Percentiles rank a stretch among this genome's conserved stretches.
Conservation (phyloP, 2,888 invertebrate genomes). For the Resseliella maxima region DNA sequence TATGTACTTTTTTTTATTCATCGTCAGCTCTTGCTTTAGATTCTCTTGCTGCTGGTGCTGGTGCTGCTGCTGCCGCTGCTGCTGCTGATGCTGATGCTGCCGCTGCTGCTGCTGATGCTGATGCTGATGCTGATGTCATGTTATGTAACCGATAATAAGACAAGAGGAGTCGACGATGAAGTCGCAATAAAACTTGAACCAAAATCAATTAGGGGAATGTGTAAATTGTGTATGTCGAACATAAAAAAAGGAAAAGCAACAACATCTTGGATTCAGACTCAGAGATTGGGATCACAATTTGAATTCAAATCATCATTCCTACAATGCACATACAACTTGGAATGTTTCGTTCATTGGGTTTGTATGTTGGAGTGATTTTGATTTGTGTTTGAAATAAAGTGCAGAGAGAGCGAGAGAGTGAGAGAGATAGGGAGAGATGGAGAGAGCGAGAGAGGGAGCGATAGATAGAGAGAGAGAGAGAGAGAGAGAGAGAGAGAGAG, state of each 20-base stretch:
- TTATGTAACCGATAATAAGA: background rate
- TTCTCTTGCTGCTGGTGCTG: no score
- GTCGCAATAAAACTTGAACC: conserved; percentile 17
- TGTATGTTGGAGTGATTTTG: background rate
- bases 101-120: no score
- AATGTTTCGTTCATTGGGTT: no score
- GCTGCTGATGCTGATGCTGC: no score
- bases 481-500: no score
- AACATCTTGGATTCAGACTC: background rate
- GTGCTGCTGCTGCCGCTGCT: no score
- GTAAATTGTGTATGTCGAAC: conserved; percentile 13
- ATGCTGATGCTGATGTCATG: background rate
- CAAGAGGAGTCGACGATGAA: no score
- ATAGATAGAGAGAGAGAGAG: no score
- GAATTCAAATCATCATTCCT: background rate
- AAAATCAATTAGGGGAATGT: conserved; percentile 16
- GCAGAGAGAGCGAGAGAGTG: no score
- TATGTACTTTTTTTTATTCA: background rate
- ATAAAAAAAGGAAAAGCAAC: background rate
- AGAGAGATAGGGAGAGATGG: no score
- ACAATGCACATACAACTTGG: background rate
- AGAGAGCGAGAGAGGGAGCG: no score
- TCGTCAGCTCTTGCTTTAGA: no score
- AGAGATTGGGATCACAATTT: background rate
- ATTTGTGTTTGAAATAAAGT: background rate